These are phyloP conservation scores for Saguinus midas DNA, from an alignment of 2,113 vertebrate genomes.

Conservation along the genomic window DNA sequence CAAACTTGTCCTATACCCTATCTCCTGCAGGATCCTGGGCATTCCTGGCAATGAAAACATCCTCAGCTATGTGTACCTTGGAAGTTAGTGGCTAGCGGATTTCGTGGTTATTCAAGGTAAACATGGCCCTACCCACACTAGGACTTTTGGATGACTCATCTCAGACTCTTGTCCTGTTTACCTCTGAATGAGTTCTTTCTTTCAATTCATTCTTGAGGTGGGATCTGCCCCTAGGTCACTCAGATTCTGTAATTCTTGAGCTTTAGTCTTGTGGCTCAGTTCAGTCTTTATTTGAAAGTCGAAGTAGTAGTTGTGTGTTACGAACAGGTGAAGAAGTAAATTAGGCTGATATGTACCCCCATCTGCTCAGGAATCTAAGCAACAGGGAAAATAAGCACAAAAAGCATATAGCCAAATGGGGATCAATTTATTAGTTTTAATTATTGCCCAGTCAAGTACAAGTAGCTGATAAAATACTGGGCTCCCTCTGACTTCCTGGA, in stretches of 20 bases:
- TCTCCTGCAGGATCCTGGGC: neutral
- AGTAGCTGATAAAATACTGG: neutral
- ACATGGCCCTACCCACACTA: neutral
- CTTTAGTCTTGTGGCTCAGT: neutral
- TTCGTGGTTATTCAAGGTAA: slow-evolving; percentile 18
- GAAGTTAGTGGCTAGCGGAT: neutral
- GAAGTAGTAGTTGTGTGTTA: neutral
- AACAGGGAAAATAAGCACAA: neutral
- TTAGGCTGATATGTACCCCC: neutral
- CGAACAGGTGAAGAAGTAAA: neutral
- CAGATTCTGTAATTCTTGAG: neutral
- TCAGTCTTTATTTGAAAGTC: neutral
- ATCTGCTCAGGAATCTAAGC: neutral
- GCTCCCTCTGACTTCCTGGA: neutral
- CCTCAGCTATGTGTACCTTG: neutral
- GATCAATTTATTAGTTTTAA: neutral
- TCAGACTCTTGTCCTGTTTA: neutral
- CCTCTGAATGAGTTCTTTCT: neutral
- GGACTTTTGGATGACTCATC: neutral
- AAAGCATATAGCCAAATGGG: neutral
- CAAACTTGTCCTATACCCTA: neutral
- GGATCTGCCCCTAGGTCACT: neutral
- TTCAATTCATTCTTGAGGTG: neutral
- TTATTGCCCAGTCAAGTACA: neutral
- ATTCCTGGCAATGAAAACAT: neutral